Evolutionary conservation across 2,797 vertebrate genomes (phyloP).

Genomic region (Enteromius viviparus): DNA sequence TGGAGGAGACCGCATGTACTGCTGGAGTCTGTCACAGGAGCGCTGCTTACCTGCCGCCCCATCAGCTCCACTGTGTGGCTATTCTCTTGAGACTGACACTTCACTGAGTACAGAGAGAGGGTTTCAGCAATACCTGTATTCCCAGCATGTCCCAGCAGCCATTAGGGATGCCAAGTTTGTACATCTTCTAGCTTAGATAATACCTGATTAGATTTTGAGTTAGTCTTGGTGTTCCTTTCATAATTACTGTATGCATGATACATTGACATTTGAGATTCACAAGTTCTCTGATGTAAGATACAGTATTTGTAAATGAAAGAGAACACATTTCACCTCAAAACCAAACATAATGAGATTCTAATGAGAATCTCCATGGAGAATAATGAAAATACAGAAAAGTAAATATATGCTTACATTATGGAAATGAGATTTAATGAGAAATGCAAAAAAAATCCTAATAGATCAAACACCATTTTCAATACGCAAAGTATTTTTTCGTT

Average conservation of each 20-base stretch:
- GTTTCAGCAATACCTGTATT: not conserved
- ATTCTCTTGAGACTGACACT: slow-evolving; percentile 4
- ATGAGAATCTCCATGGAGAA: not conserved
- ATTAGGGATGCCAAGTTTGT: not conserved
- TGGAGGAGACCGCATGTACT: not conserved
- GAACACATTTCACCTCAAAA: not conserved
- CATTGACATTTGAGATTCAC: not conserved
- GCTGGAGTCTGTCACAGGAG: slow-evolving; percentile 24
- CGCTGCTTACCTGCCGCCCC: not conserved
- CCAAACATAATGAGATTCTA: not conserved
- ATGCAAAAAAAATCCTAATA: not conserved
- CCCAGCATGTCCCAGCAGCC: not conserved
- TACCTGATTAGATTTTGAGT: not conserved
- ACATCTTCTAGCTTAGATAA: not conserved
- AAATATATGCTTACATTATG: not conserved
- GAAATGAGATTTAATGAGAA: not conserved
- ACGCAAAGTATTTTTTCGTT: not conserved
- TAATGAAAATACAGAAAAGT: not conserved
- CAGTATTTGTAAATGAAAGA: not conserved
- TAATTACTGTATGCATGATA: not conserved
- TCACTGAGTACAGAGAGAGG: not conserved
- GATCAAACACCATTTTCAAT: not conserved
- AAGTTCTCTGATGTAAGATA: not conserved
- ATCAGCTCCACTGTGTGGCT: slow-evolving; percentile 12
- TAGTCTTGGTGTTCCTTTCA: not conserved